A percentile compares a stretch with the other conserved stretches of the same genome.
Evolutionary conservation across 2,113 vertebrate species (phyloP).

Genomic region (Myanophis thanlyinensis): DNA sequence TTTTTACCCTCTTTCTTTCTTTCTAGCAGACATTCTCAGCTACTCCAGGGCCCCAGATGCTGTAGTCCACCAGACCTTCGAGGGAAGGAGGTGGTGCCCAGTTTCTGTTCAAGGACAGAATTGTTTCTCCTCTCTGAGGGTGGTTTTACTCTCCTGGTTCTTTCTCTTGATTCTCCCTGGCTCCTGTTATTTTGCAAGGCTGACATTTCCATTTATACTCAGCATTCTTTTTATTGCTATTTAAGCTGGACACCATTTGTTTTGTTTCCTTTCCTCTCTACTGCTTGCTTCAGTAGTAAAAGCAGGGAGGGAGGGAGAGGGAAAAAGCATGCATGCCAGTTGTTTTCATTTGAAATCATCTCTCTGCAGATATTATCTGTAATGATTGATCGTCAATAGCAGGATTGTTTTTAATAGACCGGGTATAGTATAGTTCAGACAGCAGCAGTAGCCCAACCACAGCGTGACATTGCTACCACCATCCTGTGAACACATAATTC

Average conservation of each 20-base stretch:
- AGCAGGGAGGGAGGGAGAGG: not conserved
- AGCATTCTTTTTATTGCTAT: not conserved
- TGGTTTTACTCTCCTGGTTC: not conserved
- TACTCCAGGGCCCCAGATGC: not conserved
- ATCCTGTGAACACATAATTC: accelerated
- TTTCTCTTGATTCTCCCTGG: constrained; percentile 10
- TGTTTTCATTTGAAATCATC: constrained; percentile 47
- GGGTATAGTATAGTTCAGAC: constrained; percentile 20
- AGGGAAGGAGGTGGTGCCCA: constrained; percentile 36
- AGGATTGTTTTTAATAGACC: constrained; percentile 7
- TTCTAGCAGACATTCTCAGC: not conserved
- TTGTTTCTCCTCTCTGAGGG: not conserved
- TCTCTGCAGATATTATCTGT: constrained; percentile 44
- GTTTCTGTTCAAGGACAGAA: not conserved
- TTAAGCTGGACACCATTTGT: not conserved
- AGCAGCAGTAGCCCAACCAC: not conserved
- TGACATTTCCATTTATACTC: not conserved
- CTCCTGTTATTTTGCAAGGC: not conserved
- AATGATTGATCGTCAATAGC: constrained; percentile 45
- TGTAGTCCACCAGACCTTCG: not conserved
- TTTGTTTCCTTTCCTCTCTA: not conserved
- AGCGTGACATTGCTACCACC: constrained; percentile 7
- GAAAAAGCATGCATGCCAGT: not conserved
- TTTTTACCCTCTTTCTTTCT: constrained; percentile 43
- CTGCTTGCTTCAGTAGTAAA: constrained; percentile 9